Evolutionary conservation across 30 jellyfish, hydroid and myxozoan species (phyloP).

Genomic region (Catostylus mosaicus): DNA sequence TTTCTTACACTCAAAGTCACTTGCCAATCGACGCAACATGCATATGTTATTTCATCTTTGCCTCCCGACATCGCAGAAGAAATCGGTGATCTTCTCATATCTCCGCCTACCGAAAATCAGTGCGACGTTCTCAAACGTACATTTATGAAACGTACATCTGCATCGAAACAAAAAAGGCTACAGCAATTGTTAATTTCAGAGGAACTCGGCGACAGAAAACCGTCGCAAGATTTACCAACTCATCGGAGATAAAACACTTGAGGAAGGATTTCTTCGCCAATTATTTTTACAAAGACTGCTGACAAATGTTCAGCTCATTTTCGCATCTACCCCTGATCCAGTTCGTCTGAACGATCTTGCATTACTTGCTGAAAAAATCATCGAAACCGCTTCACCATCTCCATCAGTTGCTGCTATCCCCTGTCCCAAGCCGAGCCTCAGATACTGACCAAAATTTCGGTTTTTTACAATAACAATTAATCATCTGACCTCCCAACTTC

Average conservation of each 20-base stretch:
- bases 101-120: conserved; percentile 11
- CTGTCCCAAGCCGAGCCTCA: not conserved
- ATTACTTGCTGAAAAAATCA: too few species aligned
- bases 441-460: not conserved
- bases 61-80: conserved; percentile 38
- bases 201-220: conserved; percentile 40
- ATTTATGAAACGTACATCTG: conserved; percentile 2
- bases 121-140: conserved; percentile 7
- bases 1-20: conserved; percentile 15
- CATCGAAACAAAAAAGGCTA: too few species aligned
- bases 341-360: conserved; percentile 8
- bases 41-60: conserved; percentile 9
- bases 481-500: not conserved
- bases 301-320: conserved; percentile 30
- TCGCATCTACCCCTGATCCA: conserved; percentile 32
- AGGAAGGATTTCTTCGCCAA: conserved; percentile 26
- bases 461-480: not conserved
- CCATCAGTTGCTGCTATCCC: not conserved
- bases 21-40: conserved; percentile 5
- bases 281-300: conserved; percentile 46
- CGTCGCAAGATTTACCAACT: conserved; percentile 33
- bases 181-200: conserved; percentile 19
- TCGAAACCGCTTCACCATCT: conserved; percentile 10
- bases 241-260: conserved; percentile 22
- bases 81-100: conserved; percentile 16